These are phyloP conservation scores for mouse (Mus musculus) DNA, from an alignment of 2,113 vertebrate species.

Conservation along the genomic window DNA sequence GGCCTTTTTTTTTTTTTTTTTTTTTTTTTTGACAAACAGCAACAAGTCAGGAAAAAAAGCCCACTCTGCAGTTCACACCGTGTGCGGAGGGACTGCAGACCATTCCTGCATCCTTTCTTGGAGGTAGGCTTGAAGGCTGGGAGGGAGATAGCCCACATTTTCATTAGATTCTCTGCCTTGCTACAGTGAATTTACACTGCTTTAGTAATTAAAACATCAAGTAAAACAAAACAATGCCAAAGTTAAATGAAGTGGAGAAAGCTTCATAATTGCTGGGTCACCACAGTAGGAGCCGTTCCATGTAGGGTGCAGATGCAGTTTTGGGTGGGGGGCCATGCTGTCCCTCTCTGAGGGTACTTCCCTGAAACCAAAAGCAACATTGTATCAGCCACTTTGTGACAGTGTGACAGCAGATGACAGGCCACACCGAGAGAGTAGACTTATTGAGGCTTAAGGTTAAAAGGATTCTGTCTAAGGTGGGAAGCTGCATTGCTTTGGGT, in stretches of 20 bases:
- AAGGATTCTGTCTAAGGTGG: neutral
- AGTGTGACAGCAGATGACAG: no score
- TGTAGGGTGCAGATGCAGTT: no score
- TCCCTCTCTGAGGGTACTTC: neutral
- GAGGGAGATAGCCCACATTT: neutral
- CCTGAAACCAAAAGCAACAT: neutral
- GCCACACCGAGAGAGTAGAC: neutral
- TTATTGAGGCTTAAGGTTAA: neutral
- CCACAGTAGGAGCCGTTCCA: neutral
- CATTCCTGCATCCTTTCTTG: no score
- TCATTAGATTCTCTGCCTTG: neutral
- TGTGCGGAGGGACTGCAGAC: neutral
- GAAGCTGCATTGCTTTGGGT: neutral
- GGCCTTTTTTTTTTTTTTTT: neutral
- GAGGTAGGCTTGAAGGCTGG: neutral
- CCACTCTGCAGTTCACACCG: neutral
- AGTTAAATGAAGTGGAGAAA: neutral
- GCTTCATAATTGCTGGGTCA: neutral
- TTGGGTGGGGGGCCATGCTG: neutral
- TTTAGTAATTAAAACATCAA: slow-evolving; percentile 37
- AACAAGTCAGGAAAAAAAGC: neutral
- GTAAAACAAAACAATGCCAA: slow-evolving; percentile 17
- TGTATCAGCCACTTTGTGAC: neutral
- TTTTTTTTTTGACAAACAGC: neutral
- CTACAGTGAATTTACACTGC: neutral